Conservation (phyloP, 2,113 vertebrate genomes). For the Pseudopodoces humilis region DNA sequence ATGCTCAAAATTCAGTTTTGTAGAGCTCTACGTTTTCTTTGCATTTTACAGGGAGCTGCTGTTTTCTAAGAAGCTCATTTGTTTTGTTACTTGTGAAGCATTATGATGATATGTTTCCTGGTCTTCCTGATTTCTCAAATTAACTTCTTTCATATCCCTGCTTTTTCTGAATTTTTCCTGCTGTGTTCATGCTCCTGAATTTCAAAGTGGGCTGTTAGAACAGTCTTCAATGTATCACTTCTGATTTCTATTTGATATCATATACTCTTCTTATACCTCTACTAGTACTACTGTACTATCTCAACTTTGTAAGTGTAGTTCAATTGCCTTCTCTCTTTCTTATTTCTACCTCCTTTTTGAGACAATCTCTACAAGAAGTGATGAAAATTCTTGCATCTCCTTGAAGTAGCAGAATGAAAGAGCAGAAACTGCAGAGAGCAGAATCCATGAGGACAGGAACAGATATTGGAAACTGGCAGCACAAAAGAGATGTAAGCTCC, state of each 20-base stretch:
- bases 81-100: not conserved
- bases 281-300: not conserved
- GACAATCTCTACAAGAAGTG: not conserved
- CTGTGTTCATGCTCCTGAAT: not conserved
- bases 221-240: not conserved
- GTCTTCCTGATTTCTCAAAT: not conserved
- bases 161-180: not conserved
- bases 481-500: not conserved
- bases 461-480: not conserved
- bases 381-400: not conserved
- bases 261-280: not conserved
- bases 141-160: not conserved
- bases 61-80: not conserved
- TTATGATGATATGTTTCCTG: not conserved
- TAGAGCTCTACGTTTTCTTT: not conserved
- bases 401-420: not conserved
- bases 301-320: not conserved
- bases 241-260: not conserved
- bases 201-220: not conserved
- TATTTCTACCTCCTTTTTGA: not conserved
- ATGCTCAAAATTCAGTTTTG: not conserved
- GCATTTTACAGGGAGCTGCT: not conserved
- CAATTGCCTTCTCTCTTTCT: not conserved
- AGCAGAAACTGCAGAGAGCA: not conserved
- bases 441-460: not conserved